Conservation (phyloP, 1,140 invertebrate species). For the Nasonia vitripennis region DNA sequence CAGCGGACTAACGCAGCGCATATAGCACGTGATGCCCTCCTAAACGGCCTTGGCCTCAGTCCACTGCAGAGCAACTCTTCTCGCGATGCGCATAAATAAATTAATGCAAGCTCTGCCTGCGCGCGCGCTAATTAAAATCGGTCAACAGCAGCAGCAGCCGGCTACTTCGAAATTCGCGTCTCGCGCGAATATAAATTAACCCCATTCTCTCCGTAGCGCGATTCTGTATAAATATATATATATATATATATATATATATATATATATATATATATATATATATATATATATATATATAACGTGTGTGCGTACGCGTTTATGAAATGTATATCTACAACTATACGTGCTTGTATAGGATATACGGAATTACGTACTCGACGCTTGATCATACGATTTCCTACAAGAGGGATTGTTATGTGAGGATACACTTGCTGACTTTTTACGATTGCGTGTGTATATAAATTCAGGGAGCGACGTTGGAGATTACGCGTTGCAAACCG, state of each 20-base stretch:
- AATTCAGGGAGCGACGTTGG: too few species aligned
- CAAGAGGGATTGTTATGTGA: too few species aligned
- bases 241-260: background rate
- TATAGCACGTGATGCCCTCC: background rate
- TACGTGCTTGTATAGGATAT: background rate
- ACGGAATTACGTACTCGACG: background rate
- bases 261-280: background rate
- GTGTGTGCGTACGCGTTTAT: background rate
- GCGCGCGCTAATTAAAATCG: constrained; percentile 28
- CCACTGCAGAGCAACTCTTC: background rate
- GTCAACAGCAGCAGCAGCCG: background rate
- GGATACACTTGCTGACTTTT: too few species aligned
- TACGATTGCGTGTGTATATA: too few species aligned
- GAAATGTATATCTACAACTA: too few species aligned
- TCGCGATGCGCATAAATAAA: constrained; percentile 4
- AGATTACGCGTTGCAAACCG: too few species aligned
- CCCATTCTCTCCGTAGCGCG: background rate
- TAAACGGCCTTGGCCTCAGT: constrained; percentile 2
- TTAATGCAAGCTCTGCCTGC: background rate
- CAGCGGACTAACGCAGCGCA: background rate
- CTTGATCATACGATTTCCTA: too few species aligned
- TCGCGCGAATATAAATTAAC: constrained; percentile 34
- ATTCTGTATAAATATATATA: background rate
- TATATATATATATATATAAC: background rate
- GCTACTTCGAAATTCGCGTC: constrained; percentile 30